A percentile compares a stretch with the other conserved stretches of the same genome.
Evolutionary conservation across 2,888 invertebrate species (phyloP).

Genomic region (Apeira syringaria): DNA sequence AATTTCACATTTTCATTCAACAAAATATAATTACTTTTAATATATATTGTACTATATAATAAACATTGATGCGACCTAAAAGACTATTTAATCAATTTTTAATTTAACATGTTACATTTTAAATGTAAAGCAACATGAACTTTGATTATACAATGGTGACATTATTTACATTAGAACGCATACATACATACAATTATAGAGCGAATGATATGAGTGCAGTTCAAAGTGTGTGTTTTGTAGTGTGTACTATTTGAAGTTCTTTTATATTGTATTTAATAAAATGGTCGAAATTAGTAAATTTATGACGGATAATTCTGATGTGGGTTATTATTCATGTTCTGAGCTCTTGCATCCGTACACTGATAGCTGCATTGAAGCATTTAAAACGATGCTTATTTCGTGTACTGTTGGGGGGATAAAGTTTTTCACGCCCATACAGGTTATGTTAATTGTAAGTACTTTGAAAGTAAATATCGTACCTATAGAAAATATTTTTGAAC

Average conservation of each 20-base stretch:
- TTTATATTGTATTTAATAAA: no score
- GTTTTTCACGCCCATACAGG: slow-evolving; percentile 53
- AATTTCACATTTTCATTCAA: no score
- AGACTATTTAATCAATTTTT: no score
- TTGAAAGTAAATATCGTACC: no score
- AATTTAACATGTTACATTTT: no score
- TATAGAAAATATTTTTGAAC: no score
- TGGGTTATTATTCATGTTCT: slow-evolving; percentile 43
- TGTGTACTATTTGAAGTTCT: background rate
- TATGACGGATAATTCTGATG: slow-evolving; percentile 40
- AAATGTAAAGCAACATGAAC: slow-evolving; percentile 7
- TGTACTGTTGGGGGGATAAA: slow-evolving; percentile 49
- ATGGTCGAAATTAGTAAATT: slow-evolving; percentile 74
- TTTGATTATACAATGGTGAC: background rate
- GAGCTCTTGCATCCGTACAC: slow-evolving; percentile 65
- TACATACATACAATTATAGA: slow-evolving; percentile 1
- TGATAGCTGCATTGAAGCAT: slow-evolving; percentile 53
- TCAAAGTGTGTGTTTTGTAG: no score
- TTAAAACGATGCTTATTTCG: slow-evolving; percentile 41
- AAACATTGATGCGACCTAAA: no score
- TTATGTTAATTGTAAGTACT: slow-evolving; percentile 47
- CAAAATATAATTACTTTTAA: no score
- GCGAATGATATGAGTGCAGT: no score
- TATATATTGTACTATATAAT: no score
- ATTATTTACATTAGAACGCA: slow-evolving; percentile 6